phyloP scores from a whole-genome alignment of 2,797 vertebrate genomes.

The Lerista edwardsae region DNA sequence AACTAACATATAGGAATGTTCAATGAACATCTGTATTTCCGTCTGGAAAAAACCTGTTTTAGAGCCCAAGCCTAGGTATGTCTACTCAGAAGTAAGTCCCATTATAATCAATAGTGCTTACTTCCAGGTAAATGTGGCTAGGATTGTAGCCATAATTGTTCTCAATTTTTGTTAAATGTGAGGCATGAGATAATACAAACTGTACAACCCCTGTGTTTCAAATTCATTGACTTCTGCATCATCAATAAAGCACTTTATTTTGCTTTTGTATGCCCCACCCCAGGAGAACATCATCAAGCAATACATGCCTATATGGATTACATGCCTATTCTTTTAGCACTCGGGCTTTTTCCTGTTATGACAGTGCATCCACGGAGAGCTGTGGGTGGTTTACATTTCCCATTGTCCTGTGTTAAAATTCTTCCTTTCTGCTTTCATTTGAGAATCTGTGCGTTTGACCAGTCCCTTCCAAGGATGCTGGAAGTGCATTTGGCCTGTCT shows the following conservation, averaged over 20 bases:
- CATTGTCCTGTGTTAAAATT: conserved; percentile 13
- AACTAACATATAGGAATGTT: no score
- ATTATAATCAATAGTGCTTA: no score
- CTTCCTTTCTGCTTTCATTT: conserved; percentile 3
- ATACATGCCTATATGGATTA: neutral
- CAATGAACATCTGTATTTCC: neutral
- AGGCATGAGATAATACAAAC: neutral
- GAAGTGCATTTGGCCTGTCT: neutral
- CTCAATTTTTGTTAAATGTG: neutral
- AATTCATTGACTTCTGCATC: neutral
- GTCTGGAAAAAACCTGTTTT: conserved; percentile 1
- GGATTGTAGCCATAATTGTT: no score
- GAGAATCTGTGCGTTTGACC: conserved; percentile 23
- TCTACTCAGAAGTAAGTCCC: no score
- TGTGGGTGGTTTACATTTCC: conserved; percentile 15
- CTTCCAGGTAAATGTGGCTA: no score
- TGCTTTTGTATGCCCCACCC: neutral
- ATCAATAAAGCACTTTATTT: neutral
- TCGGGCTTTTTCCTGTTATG: neutral
- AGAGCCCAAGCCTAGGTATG: no score
- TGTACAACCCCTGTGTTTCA: neutral
- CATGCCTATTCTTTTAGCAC: neutral
- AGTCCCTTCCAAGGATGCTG: conserved; percentile 16
- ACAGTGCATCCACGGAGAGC: neutral
- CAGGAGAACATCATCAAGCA: neutral